Evolutionary conservation across 2,888 invertebrate species (phyloP).

Genomic region (Andrena dorsata): DNA sequence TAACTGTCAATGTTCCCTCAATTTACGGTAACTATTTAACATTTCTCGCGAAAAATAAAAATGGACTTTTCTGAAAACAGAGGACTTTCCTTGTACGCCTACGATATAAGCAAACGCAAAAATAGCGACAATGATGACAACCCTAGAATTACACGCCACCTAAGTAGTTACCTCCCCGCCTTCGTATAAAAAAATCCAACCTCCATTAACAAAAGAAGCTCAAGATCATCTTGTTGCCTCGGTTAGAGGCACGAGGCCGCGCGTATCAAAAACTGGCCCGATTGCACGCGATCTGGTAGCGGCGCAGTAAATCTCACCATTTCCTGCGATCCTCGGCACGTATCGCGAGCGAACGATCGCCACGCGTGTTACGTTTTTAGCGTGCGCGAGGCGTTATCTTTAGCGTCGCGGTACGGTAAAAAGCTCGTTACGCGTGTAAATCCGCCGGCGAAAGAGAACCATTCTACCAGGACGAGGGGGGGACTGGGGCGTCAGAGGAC

Average conservation of each 20-base stretch:
- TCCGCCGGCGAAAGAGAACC: background rate
- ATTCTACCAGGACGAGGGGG: background rate
- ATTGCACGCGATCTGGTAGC: slow-evolving; percentile 14
- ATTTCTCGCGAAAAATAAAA: no score
- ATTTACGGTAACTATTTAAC: no score
- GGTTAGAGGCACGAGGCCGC: background rate
- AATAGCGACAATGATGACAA: no score
- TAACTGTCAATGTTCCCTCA: no score
- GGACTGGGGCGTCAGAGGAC: background rate
- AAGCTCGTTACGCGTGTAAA: slow-evolving; percentile 31
- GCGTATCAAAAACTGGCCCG: background rate
- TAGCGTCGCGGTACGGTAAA: slow-evolving; percentile 1
- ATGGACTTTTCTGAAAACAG: no score
- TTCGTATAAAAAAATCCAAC: background rate
- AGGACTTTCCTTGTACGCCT: no score
- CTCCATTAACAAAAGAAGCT: background rate
- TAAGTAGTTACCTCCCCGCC: no score
- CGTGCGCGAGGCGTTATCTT: background rate
- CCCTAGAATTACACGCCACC: no score
- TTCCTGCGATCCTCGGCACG: slow-evolving; percentile 3
- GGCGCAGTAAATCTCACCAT: slow-evolving; percentile 10
- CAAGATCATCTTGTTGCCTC: background rate
- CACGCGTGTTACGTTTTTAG: slow-evolving; percentile 3
- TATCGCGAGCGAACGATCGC: slow-evolving; percentile 1
- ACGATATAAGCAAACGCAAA: no score